Evolutionary conservation across 2,113 vertebrate species (phyloP).

Genomic region (Notarius quadriscutis): DNA sequence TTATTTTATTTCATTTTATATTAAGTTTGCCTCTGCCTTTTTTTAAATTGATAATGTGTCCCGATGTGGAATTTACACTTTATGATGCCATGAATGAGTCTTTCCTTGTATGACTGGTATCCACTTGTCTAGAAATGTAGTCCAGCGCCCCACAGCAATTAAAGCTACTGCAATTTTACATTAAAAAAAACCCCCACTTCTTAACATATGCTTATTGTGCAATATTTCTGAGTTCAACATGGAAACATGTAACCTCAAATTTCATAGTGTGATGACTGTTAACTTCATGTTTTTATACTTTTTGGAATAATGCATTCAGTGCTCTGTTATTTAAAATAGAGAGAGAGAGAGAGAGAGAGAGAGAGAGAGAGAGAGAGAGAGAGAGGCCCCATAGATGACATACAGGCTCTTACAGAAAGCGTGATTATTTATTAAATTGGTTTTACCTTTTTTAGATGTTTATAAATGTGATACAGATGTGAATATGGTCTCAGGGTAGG

Average conservation of each 20-base stretch:
- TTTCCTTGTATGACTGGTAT: not conserved
- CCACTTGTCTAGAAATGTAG: not conserved
- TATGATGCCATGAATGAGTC: not conserved
- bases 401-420: not conserved
- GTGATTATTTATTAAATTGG: not conserved
- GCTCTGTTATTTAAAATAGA: not conserved
- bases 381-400: not conserved
- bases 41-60: not conserved
- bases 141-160: not conserved
- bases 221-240: not conserved
- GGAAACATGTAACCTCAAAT: not conserved
- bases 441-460: not conserved
- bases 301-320: not conserved
- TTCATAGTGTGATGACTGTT: not conserved
- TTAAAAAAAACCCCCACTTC: not conserved
- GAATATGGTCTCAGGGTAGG: not conserved
- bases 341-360: not conserved
- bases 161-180: not conserved
- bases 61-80: not conserved
- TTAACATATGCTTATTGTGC: not conserved
- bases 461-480: not conserved
- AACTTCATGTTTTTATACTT: not conserved
- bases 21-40: conserved; percentile 11
- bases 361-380: not conserved
- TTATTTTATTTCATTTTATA: conserved; percentile 33